Evolutionary conservation across 37 sponge, comb jelly and placozoan genomes (phyloP).

Genomic region (Theonella swinhoei): DNA sequence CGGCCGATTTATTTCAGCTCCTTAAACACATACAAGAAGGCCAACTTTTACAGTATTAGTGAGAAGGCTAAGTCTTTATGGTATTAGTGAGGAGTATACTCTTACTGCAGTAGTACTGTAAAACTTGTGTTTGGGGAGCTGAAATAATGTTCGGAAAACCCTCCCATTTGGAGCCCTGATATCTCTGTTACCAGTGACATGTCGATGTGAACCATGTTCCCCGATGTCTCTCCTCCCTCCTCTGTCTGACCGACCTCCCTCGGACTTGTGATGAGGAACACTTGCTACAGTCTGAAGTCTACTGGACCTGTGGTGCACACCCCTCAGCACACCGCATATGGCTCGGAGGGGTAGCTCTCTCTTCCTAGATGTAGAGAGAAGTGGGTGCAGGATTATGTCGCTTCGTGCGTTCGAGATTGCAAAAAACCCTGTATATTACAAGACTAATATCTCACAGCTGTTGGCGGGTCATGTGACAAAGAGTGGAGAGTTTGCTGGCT

Average conservation of each 20-base stretch:
- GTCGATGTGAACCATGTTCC: background rate
- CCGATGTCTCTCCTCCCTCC: background rate
- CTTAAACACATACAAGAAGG: no score
- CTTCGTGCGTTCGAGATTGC: no score
- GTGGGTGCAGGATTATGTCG: no score
- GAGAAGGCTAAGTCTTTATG: no score
- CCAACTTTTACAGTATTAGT: no score
- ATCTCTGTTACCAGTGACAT: background rate
- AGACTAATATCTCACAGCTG: conserved; percentile 71
- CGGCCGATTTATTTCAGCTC: no score
- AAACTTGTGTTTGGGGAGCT: no score
- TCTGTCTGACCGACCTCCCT: background rate
- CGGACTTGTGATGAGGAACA: background rate
- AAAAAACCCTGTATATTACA: background rate
- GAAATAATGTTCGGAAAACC: no score
- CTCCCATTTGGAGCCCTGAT: no score
- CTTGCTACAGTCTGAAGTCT: background rate
- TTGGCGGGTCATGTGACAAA: conserved; percentile 55
- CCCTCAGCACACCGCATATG: background rate
- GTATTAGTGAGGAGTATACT: no score
- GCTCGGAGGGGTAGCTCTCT: background rate
- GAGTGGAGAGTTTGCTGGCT: conserved; percentile 64
- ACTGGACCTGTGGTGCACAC: background rate
- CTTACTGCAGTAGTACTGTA: no score
- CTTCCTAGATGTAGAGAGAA: no score